These are phyloP conservation scores for Eubucco bourcierii DNA, from an alignment of 2,113 vertebrate genomes.

Conservation along the genomic window DNA sequence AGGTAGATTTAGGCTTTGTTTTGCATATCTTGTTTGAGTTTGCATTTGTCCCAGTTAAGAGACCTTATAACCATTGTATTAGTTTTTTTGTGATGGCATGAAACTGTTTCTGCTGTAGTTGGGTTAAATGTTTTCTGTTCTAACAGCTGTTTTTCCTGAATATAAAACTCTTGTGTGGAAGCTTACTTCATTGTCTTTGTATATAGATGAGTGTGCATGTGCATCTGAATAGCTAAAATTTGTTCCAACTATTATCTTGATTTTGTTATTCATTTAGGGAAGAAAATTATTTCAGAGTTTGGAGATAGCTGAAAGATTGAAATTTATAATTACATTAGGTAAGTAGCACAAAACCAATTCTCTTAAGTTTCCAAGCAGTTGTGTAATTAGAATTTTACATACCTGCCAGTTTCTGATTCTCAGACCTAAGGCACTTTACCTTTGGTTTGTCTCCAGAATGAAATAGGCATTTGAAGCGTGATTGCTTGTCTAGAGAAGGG, in stretches of 20 bases:
- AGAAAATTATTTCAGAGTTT: constrained; percentile 91
- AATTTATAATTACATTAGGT: constrained; percentile 93
- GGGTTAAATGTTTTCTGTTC: not conserved
- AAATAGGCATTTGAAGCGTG: not conserved
- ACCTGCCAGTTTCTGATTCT: not conserved
- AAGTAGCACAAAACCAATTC: constrained; percentile 58
- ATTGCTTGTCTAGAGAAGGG: not conserved
- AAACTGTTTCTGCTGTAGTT: not conserved
- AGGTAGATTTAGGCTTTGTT: not conserved
- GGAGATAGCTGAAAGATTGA: constrained; percentile 90
- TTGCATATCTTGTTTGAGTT: not conserved
- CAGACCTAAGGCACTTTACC: not conserved
- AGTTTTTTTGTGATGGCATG: not conserved
- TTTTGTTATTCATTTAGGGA: constrained; percentile 77
- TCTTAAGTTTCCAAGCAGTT: not conserved
- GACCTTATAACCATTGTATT: fast-evolving
- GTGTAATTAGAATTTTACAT: not conserved
- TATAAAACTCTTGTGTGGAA: not conserved
- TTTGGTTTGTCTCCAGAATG: not conserved
- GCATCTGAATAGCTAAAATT: not conserved
- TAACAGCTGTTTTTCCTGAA: not conserved
- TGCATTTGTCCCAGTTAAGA: not conserved
- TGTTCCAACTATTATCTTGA: not conserved
- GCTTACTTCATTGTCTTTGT: not conserved
- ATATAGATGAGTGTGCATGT: not conserved